Conservation (phyloP, 2,797 vertebrate genomes). For the Cheracebus regulus region DNA sequence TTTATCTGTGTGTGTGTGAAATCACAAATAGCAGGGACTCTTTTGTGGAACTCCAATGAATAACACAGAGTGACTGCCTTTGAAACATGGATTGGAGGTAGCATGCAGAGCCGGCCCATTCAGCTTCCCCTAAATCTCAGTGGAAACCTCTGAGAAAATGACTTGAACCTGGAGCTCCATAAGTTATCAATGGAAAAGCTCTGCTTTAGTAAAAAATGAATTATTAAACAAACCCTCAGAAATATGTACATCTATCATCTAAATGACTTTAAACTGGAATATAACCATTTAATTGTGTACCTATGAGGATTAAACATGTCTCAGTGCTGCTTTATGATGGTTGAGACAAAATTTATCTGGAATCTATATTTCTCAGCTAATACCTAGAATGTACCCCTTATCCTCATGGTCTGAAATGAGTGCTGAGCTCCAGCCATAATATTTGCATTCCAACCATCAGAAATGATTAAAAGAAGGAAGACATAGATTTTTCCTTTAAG, state of each 20-base stretch:
- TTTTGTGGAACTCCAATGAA: neutral
- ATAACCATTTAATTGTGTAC: neutral
- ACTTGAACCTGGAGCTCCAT: neutral
- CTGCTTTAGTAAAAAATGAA: neutral
- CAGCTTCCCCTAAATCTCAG: neutral
- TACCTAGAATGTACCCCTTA: neutral
- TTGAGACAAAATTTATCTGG: neutral
- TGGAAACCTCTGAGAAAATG: neutral
- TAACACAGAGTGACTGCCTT: neutral
- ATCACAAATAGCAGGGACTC: neutral
- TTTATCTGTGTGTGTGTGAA: neutral
- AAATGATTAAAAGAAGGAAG: neutral
- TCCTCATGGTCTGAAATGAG: neutral
- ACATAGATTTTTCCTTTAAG: neutral
- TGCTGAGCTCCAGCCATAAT: neutral
- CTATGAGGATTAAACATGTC: neutral
- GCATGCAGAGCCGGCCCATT: neutral
- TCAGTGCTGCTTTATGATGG: neutral
- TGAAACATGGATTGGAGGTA: neutral
- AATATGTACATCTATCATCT: neutral
- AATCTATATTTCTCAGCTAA: slow-evolving; percentile 20
- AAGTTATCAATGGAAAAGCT: neutral
- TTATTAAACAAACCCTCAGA: neutral
- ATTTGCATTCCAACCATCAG: neutral
- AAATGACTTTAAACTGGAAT: neutral